Evolutionary conservation across 2,888 invertebrate genomes (phyloP), one percentile per base, ranked within the genome.

Genomic region (Eulithis testata): DNA sequence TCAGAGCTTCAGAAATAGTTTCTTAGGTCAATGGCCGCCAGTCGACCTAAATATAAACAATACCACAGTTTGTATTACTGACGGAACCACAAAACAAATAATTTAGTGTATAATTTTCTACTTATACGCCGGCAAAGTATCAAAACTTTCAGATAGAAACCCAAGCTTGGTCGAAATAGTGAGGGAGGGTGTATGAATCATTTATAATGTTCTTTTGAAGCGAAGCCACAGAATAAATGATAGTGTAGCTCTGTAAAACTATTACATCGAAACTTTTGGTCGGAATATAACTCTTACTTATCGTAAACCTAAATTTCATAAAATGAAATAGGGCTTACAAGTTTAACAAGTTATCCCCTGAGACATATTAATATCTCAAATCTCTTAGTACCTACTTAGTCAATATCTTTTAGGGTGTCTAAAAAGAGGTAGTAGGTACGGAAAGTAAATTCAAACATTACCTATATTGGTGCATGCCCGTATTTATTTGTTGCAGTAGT

Each of bases 51-150:
- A 21, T 14, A 47, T 11, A 21, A 47, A 9, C 9, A 47, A 12
- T 44, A n/a, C 21, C 9, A 5, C 11, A 3, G 21, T 49, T 11
- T 21, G 8, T 49, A 12, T 49, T 49, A 49, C 47, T 47, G 14
- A 47, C 49, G 21, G 21, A 49, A 21, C 49, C 21, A 49, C 49
- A 21, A 49, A 8, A 49, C 21, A 49, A 40, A 49, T 21, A 49
- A 49, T 55, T 55, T 43, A 27, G 55, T 43, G 55, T n/a, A 55
- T 55, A 55, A 55, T 55, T 55, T 55, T 55, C 55, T 55, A 55
- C 55, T 55, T 55, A 51, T 51, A 55, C 55, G 44, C 44, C 44
- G 11, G 44, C 27, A 55, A 55, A 55, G 55, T 55, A 55, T 55
- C 45, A 55, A 55, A 55, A 55, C 55, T 55, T 55, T 55, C 12